Evolutionary conservation across 2,113 vertebrate species (phyloP).

Genomic region (Anhinga anhinga): DNA sequence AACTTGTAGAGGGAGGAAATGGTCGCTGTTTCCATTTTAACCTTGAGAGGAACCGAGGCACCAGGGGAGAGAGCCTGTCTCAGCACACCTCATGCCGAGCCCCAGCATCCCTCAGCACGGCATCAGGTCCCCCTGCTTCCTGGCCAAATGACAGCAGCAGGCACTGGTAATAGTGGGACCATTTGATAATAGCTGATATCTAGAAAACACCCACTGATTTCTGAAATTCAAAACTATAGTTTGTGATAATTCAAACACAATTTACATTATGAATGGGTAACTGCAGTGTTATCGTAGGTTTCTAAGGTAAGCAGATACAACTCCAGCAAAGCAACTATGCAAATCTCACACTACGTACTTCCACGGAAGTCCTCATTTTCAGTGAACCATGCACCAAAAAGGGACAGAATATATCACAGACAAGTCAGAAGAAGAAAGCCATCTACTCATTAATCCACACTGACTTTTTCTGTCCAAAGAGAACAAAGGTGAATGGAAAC

Average conservation of each 20-base stretch:
- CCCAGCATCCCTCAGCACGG: fast-evolving
- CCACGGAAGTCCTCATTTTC: not conserved
- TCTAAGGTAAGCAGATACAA: not conserved
- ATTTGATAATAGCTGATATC: not conserved
- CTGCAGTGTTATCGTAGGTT: not conserved
- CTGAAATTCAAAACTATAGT: not conserved
- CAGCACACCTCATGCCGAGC: not conserved
- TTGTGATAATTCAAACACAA: not conserved
- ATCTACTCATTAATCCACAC: not conserved
- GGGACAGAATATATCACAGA: not conserved
- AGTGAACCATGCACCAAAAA: not conserved
- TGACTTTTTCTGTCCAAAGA: not conserved
- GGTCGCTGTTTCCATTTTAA: not conserved
- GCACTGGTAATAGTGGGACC: not conserved
- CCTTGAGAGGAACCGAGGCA: not conserved
- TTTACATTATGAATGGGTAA: not conserved
- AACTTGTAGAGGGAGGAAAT: not conserved
- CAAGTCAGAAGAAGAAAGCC: not conserved
- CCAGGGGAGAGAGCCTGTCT: not conserved
- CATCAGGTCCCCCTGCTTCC: not conserved
- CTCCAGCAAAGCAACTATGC: not conserved
- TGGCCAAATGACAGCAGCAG: not conserved
- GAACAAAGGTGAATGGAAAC: not conserved
- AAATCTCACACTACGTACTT: not conserved
- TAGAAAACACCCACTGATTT: not conserved